phyloP scores from a whole-genome alignment of 2,113 vertebrate genomes.

The Ancistrus triradiatus region DNA sequence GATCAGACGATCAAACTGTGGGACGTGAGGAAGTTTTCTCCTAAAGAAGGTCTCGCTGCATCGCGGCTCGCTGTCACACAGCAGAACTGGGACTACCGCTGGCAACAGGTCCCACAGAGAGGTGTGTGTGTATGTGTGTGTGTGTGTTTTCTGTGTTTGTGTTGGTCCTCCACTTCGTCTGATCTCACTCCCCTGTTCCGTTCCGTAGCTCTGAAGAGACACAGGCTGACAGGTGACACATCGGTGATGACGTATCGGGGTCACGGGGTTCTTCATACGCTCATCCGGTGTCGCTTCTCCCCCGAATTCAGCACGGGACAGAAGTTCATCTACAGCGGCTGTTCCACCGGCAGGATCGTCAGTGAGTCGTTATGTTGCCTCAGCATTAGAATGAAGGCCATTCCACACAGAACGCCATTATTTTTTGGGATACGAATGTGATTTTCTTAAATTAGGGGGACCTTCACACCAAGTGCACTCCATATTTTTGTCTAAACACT shows the following conservation, averaged over 20 bases:
- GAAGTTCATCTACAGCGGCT: conserved; percentile 86
- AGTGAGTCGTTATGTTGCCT: conserved; percentile 79
- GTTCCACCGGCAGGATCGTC: conserved; percentile 84
- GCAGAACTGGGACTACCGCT: conserved; percentile 92
- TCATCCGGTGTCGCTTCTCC: conserved; percentile 87
- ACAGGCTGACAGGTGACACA: conserved; percentile 82
- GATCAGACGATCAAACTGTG: conserved; percentile 93
- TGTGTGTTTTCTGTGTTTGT: not conserved
- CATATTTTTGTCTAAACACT: too few relatives aligned
- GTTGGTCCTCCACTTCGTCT: too few relatives aligned
- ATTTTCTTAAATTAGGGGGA: too few relatives aligned
- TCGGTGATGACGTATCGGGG: conserved; percentile 91
- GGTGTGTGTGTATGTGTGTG: conserved; percentile 56
- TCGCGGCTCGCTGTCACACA: conserved; percentile 86
- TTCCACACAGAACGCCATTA: too few relatives aligned
- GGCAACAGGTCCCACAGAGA: conserved; percentile 90
- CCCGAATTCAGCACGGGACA: conserved; percentile 83
- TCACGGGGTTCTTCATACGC: conserved; percentile 85
- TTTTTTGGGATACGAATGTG: too few relatives aligned
- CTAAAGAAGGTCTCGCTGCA: conserved; percentile 81
- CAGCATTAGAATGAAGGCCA: too few relatives aligned
- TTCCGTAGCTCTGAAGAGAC: conserved; percentile 75
- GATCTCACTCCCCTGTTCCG: not conserved
- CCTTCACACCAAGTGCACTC: too few relatives aligned
- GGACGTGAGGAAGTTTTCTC: conserved; percentile 86